Base-by-base conservation (phyloP, 2,113 vertebrate genomes). In the Malurus elegans region DNA sequence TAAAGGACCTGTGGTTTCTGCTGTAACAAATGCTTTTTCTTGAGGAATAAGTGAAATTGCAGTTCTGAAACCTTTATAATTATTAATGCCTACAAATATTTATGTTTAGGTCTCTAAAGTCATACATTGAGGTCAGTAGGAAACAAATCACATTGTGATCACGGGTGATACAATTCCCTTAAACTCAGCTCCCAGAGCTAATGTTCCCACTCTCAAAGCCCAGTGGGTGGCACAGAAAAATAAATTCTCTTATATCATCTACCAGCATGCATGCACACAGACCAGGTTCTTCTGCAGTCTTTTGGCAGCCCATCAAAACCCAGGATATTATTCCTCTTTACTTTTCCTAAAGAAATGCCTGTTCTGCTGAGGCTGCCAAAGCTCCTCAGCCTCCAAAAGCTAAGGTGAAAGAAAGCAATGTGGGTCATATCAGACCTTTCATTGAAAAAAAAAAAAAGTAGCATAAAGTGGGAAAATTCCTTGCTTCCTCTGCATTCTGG, bases 211-310 rank as follows among this genome's bases (percentile, higher is more conserved):
- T 82, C 4, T 67, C 57, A 74, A 71, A 67, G 13, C 28, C 48
- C 50, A 25, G 12, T 53, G 36, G 23, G 11, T 18, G 82, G 18
- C 8, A 8, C 20, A 48, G 56, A 82, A 75, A 48, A 74, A 53
- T 19, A 53, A 87, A 40, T 2, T 7, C 32, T 56, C 20, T 80
- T 66, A 31, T 5, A 69, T 28, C 4, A 34, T 66, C 23, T 70
- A n/a, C 20, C 36, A 72, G 4, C 5, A 56, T 8, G 7, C 13
- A 44, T 25, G 5, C 2, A 2, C 5, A 18, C 21, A 48, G 9
- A 38, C 23, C 13, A 53, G 5, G 28, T 42, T 79, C 34, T 28
- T 84, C 61, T 74, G 20, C 28, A 88, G 69, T 85, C 53, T 26
- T 89, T 81, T 50, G 9, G 32, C 40, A 85, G n/a, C 31, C 40